Conservation (phyloP, 2,888 invertebrate species). For the Xestoiulus laeticollis region DNA sequence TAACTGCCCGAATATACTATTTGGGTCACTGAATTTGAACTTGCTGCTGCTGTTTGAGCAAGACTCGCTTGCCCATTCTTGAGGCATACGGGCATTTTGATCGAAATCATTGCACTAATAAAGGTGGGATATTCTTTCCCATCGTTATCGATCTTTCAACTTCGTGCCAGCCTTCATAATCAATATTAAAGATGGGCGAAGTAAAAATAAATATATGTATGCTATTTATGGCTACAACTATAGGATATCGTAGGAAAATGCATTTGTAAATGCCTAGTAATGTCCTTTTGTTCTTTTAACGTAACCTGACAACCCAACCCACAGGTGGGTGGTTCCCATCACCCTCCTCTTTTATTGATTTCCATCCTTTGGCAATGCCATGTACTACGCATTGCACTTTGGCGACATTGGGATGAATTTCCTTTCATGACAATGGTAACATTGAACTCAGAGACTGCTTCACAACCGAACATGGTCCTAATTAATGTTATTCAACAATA, state of each 20-base stretch:
- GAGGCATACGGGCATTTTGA: not conserved
- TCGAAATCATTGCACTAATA: constrained; percentile 35
- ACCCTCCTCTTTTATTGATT: not conserved
- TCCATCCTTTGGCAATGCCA: not conserved
- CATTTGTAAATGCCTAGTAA: constrained; percentile 21
- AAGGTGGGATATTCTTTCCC: constrained; percentile 34
- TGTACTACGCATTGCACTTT: not conserved
- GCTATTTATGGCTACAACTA: not conserved
- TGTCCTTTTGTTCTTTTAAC: constrained; percentile 38
- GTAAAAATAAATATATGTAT: constrained; percentile 16
- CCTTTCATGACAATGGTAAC: not conserved
- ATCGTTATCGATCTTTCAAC: not conserved
- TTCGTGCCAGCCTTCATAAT: not conserved
- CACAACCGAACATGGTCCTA: not conserved
- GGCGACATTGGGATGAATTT: not conserved
- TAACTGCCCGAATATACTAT: constrained; percentile 40
- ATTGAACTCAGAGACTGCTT: not conserved
- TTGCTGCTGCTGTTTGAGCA: not conserved
- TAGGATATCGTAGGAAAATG: constrained; percentile 1
- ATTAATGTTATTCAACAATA: constrained; percentile 8
- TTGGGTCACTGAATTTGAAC: constrained; percentile 19
- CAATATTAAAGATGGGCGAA: constrained; percentile 43
- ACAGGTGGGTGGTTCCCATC: not conserved
- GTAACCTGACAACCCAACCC: constrained; percentile 17
- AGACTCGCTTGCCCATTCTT: not conserved